Conservation (phyloP, 1,140 invertebrate species). For the Nomia melanderi region DNA sequence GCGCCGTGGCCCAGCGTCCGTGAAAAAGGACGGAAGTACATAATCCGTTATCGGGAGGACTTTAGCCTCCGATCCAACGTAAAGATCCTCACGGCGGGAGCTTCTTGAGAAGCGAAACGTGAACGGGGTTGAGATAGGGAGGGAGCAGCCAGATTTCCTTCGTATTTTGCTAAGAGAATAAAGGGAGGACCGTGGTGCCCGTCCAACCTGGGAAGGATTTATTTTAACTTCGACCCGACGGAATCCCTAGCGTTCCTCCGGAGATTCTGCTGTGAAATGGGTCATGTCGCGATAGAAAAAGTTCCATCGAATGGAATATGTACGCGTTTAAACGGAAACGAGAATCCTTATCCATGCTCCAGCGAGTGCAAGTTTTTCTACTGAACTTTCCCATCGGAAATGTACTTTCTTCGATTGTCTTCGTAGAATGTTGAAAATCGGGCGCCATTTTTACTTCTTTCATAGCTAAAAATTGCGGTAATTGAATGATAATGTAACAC, state of each 20-base stretch:
- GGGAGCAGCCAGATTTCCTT: not conserved
- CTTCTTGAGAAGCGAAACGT: slow-evolving; percentile 7
- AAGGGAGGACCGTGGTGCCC: not conserved
- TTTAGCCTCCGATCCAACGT: not conserved
- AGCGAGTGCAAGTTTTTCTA: no score
- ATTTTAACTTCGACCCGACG: slow-evolving; percentile 6
- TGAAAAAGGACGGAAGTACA: slow-evolving; percentile 8
- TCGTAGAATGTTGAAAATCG: no score
- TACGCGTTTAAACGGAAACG: not conserved
- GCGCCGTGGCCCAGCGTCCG: not conserved
- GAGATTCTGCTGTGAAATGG: not conserved
- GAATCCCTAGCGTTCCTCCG: not conserved
- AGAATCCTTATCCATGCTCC: not conserved
- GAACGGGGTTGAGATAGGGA: not conserved
- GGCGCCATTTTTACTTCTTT: no score
- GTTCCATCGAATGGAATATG: not conserved
- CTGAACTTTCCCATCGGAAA: no score
- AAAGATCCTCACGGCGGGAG: not conserved
- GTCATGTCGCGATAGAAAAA: no score
- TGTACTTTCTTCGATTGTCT: no score
- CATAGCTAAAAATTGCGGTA: no score
- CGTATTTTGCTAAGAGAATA: slow-evolving; percentile 35
- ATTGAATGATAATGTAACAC: no score
- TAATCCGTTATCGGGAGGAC: slow-evolving; percentile 24
- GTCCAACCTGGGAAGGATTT: not conserved